Evolutionary conservation across 2,797 vertebrate genomes (phyloP), one percentile per base, ranked within the genome.

Genomic region (Garrulus glandarius): DNA sequence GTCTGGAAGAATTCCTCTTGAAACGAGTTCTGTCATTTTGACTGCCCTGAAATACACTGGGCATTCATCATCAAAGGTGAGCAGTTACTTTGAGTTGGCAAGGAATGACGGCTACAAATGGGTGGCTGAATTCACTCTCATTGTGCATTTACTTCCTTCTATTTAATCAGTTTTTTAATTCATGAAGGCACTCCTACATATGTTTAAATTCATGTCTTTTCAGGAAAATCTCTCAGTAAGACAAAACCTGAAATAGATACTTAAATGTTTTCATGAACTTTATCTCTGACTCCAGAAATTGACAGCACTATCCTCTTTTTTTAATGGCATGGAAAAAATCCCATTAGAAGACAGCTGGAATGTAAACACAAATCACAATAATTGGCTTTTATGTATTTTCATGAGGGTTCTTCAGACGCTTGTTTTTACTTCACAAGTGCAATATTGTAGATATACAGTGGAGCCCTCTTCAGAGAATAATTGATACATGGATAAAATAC

Each of bases 301-400:
- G 83, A 84, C 72, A 74, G n/a, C 0, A 2, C 18, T 76, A 56
- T 36, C 24, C 9, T 88, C 34, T 63, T 75, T 67, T 92, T 84
- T 69, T 68, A 95, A 88, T 50, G 36, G 49, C 59, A 53, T 82
- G 77, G 57, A 80, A 86, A 90, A 71, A 87, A 64, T 67, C 89
- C 89, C 89, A 76, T 95, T 90, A 95, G 50, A 88, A 94, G 87
- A 87, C 94, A 96, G 92, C 87, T 96, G 94, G 77, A 86, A 88
- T 82, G 76, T 88, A 95, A 96, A 92, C 77, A 96, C 87, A 93
- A 94, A 96, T 97, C 95, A 95, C 63, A 95, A 68, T 96, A 96
- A 96, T 93, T 97, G 91, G 85, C 83, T 92, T 96, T 94, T 90
- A 93, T 22, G 8, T 96, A 68, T 96, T 95, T 96, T 94, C 96